These are phyloP conservation scores for Zelleria hepariella DNA, from an alignment of 2,888 invertebrate species.

Conservation along the genomic window DNA sequence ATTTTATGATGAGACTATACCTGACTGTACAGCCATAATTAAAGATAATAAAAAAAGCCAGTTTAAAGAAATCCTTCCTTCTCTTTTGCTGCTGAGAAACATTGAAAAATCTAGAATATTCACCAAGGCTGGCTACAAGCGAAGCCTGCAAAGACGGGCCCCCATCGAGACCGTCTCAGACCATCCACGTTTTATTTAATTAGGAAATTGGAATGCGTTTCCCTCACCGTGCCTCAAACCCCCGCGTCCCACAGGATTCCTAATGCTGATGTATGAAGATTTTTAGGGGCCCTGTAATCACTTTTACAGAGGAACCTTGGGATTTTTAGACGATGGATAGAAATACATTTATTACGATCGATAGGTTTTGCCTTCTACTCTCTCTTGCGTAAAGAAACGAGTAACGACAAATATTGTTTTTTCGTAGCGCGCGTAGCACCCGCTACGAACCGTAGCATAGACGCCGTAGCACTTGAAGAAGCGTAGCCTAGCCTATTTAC, in stretches of 20 bases:
- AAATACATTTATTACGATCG: neutral
- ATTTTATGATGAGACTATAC: no score
- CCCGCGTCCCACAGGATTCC: slow-evolving; percentile 37
- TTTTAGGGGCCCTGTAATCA: neutral
- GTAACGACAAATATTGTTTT: neutral
- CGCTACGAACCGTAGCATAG: neutral
- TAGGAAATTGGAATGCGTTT: neutral
- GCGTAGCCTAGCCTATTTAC: neutral
- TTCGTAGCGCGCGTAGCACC: neutral
- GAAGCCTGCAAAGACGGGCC: neutral
- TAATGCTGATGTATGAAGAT: slow-evolving; percentile 29
- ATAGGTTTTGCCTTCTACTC: no score
- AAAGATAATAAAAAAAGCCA: no score
- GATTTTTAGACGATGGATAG: no score
- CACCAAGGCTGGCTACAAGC: no score
- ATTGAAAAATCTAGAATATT: no score
- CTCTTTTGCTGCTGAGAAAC: no score
- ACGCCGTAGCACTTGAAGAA: neutral
- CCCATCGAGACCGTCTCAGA: neutral
- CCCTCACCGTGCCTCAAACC: neutral
- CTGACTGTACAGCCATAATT: no score
- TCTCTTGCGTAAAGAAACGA: no score
- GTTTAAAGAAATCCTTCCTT: no score
- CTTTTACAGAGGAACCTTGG: neutral
- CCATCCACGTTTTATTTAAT: neutral